Conservation (phyloP, 2,113 vertebrate genomes). For the Lophura nycthemera region DNA sequence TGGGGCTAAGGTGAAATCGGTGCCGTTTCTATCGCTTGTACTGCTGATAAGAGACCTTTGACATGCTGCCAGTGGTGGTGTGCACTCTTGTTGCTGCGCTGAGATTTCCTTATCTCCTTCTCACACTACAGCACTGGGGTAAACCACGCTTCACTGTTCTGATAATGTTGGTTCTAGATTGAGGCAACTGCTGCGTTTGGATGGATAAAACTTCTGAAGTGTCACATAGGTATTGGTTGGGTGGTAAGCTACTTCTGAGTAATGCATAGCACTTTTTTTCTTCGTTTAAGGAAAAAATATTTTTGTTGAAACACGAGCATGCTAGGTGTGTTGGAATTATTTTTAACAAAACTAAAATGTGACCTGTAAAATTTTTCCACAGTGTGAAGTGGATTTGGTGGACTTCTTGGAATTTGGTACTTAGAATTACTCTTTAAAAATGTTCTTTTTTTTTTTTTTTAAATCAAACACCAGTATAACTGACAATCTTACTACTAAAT, state of each 20-base stretch:
- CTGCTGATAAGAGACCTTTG: background rate
- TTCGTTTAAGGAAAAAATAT: background rate
- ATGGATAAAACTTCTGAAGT: background rate
- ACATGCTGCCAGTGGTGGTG: fast-evolving
- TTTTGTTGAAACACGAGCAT: background rate
- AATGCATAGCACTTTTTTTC: background rate
- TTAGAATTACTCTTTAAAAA: background rate
- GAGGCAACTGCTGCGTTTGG: background rate
- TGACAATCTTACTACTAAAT: background rate
- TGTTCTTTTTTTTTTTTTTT: background rate
- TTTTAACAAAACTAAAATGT: background rate
- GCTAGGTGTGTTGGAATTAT: background rate
- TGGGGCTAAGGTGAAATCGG: background rate
- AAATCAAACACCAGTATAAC: background rate
- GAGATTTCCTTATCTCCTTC: constrained; percentile 34
- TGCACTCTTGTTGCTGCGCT: background rate
- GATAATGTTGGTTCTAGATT: background rate
- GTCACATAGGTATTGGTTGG: fast-evolving
- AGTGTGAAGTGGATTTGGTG: background rate
- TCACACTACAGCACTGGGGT: background rate
- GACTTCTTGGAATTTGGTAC: background rate
- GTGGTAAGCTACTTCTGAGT: background rate
- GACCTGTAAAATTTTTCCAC: background rate
- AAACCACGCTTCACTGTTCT: background rate
- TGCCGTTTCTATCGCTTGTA: background rate